Base-by-base conservation (phyloP, 1,140 invertebrate genomes). In the Hyposmocoma kahamanoa region DNA sequence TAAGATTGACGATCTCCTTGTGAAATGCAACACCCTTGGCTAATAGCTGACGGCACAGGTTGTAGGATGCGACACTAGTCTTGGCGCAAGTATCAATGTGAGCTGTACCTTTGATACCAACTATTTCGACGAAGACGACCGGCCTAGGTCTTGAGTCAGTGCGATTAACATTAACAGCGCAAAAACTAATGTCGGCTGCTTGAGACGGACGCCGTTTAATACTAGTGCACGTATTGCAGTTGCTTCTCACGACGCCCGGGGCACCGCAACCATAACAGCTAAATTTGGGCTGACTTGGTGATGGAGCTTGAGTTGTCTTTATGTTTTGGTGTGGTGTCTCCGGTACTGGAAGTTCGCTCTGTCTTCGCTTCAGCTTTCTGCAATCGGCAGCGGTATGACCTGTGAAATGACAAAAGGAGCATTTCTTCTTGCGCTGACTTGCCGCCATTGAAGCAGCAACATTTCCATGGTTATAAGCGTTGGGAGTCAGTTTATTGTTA, bases 191-290 rank as follows among this genome's bases (percentile, higher is more conserved):
- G 9, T 30, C 26, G 5, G n/a, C 24, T 11, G 11, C 11, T 1
- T n/a, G 5, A 21, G 19, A n/a, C 10, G 6, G 19, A 11, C 5
- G 39, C 9, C 6, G 1, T 15, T 26, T 44, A n/a, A n/a, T 21
- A 6, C 22, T 10, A 39, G 50, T 53, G 22, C 51, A 53, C 9
- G 32, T 52, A 8, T 20, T 15, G 21, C 52, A 53, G n/a, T 34
- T 42, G 15, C 15, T 39, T 21, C 47, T 13, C 9, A 51, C 38
- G 15, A 28, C 39, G 15, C 47, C 52, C 10, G 52, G 47, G 3
- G 34, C 28, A 17, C 41, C 48, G 15, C 48, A 55, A 8, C 38
- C 48, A 18, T 43, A 50, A 22, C 52, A 55, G n/a, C 9, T 53
- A 10, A 42, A 48, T 17, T 51, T 34, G 10, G 42, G 22, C 15